Percentiles rank a stretch among this genome's conserved stretches.
phyloP scores from a whole-genome alignment of 1,140 invertebrate genomes.

The Littorina saxatilis region DNA sequence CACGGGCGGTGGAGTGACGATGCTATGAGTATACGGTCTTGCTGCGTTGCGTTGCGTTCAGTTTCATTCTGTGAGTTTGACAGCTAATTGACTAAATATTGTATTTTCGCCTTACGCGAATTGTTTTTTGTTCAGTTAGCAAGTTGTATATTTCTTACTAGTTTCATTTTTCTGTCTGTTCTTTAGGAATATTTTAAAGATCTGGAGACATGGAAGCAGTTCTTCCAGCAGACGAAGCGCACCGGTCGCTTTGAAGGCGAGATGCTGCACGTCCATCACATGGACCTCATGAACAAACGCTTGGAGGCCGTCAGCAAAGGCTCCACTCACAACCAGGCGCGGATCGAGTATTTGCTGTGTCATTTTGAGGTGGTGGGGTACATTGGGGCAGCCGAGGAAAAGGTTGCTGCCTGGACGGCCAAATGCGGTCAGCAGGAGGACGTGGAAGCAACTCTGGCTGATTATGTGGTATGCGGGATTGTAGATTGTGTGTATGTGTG shows the following conservation, averaged over 20 bases:
- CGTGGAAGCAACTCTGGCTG: constrained; percentile 88
- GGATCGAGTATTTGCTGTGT: constrained; percentile 34
- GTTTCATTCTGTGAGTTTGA: too few species aligned
- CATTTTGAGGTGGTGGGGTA: constrained; percentile 81
- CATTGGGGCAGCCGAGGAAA: constrained; percentile 91
- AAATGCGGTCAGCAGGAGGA: constrained; percentile 91
- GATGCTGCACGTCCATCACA: constrained; percentile 83
- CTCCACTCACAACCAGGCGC: constrained; percentile 3
- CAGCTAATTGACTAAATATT: too few species aligned
- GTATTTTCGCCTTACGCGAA: too few species aligned
- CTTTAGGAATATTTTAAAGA: constrained; percentile 88
- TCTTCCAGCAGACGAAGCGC: constrained; percentile 80
- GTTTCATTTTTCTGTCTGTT: background rate
- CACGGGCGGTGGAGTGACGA: too few species aligned
- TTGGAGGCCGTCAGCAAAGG: constrained; percentile 28
- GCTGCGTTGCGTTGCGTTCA: too few species aligned
- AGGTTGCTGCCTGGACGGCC: constrained; percentile 90
- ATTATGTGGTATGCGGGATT: constrained; percentile 83
- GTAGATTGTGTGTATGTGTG: constrained; percentile 7
- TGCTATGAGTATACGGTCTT: too few species aligned
- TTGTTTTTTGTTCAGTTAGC: too few species aligned
- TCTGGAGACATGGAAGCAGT: constrained; percentile 84
- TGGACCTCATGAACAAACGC: constrained; percentile 23
- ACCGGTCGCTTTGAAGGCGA: constrained; percentile 69
- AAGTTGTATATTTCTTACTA: too few species aligned